Evolutionary conservation across 2,888 invertebrate genomes (phyloP), one percentile per base, ranked within the genome.

Genomic region (Plagiodera versicolora): DNA sequence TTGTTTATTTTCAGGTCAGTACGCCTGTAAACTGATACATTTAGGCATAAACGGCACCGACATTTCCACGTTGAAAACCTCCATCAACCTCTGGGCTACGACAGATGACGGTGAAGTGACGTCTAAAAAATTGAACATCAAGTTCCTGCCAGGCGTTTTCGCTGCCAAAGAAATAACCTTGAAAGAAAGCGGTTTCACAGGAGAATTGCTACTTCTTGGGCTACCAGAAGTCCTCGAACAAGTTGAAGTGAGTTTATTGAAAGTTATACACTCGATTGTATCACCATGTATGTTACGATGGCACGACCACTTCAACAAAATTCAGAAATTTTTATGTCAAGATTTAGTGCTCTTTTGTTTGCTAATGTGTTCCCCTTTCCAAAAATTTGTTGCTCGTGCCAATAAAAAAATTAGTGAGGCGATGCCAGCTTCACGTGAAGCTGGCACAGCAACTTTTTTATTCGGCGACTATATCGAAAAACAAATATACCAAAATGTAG

Each of bases 201-300:
- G 72, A 1, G 70, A 70, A 35, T 63, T 86, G 45, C 71, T 76
- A 18, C 74, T 86, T 52, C 81, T 80, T 67, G 89, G 88, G 4
- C 75, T 86, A 55, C 81, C 83, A 48, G 79, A 81, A 71, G 84
- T 87, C 17, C 77, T 89, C 58, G 80, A 83, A 59, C 82, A 85
- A 73, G 76, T 87, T 48, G 77, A 81, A 75, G 85, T 85, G 75
- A 65, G 65, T 60, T 20, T 32, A n/a, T n/a, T n/a, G n/a, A n/a
- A n/a, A n/a, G n/a, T n/a, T n/a, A n/a, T n/a, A n/a, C n/a, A n/a
- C n/a, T n/a, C n/a, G n/a, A n/a, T n/a, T n/a, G n/a, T n/a, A n/a
- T n/a, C n/a, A n/a, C n/a, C n/a, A n/a, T n/a, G n/a, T n/a, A n/a
- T n/a, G n/a, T n/a, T n/a, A n/a, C n/a, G n/a, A n/a, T n/a, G n/a